phyloP scores from a whole-genome alignment of 2,888 invertebrate genomes.

The Campaea margaritaria region DNA sequence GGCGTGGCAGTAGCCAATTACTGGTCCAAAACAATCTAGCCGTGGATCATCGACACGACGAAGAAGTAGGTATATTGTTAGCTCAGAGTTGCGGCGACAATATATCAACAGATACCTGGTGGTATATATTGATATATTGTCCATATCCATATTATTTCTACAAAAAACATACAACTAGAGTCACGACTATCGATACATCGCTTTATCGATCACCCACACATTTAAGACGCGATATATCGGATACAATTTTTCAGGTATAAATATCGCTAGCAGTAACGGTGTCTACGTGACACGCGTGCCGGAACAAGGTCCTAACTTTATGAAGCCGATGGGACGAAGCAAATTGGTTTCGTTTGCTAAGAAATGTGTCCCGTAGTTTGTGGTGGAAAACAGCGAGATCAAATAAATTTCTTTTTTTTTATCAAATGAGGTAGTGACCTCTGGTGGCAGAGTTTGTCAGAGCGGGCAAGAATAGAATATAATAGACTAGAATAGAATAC shows the following conservation, averaged over 20 bases:
- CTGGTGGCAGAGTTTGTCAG: no score
- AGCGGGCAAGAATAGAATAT: no score
- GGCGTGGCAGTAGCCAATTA: no score
- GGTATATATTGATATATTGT: no score
- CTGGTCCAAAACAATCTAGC: no score
- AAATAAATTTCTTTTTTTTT: neutral
- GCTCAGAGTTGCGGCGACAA: no score
- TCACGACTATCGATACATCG: neutral
- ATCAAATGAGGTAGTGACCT: no score
- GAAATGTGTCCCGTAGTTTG: constrained; percentile 39
- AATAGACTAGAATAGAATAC: no score
- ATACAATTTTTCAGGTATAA: constrained; percentile 19
- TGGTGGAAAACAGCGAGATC: neutral
- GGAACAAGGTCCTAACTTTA: constrained; percentile 41
- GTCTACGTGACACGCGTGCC: constrained; percentile 46
- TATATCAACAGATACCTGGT: no score
- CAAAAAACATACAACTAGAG: neutral
- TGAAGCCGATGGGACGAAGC: constrained; percentile 45
- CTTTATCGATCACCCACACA: neutral
- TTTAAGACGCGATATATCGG: constrained; percentile 17
- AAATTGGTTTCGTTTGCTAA: constrained; percentile 55
- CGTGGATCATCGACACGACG: no score
- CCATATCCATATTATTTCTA: no score
- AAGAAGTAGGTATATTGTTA: no score
- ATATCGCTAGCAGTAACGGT: constrained; percentile 44